Conservation (phyloP, 2,113 vertebrate species). For the Oryzias celebensis region DNA sequence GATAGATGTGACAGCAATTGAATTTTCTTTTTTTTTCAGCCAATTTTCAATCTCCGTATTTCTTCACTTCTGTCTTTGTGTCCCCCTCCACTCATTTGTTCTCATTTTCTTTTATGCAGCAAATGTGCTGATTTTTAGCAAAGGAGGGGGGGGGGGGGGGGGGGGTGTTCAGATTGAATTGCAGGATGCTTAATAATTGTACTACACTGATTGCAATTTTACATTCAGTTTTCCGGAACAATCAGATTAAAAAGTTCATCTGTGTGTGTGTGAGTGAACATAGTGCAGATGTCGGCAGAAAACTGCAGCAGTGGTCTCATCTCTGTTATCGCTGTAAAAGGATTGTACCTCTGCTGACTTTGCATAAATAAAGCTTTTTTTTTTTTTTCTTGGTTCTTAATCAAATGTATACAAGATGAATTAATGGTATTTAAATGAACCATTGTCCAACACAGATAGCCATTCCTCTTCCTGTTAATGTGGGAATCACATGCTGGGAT, state of each 20-base stretch:
- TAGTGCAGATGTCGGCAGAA: conserved; percentile 66
- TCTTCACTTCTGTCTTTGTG: conserved; percentile 2
- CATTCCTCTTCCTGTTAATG: too few species aligned
- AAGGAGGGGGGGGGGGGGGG: conserved; percentile 24
- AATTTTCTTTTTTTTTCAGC: background rate
- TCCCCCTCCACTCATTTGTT: conserved; percentile 29
- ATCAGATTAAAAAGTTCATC: conserved; percentile 56
- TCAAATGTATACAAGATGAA: too few species aligned
- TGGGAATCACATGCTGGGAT: too few species aligned
- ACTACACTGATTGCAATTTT: conserved; percentile 69
- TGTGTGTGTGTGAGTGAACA: conserved; percentile 30
- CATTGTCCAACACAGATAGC: too few species aligned
- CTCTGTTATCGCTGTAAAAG: conserved; percentile 53
- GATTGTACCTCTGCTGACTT: conserved; percentile 56
- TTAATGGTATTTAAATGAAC: too few species aligned
- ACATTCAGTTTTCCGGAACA: conserved; percentile 65
- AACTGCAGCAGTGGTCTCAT: conserved; percentile 42
- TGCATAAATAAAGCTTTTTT: conserved; percentile 59
- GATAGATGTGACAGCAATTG: background rate
- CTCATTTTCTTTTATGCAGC: conserved; percentile 6
- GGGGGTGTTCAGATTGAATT: conserved; percentile 50
- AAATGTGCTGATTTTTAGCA: conserved; percentile 47
- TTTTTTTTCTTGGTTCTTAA: background rate
- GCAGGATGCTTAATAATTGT: conserved; percentile 64
- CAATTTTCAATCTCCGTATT: background rate